phyloP scores from a whole-genome alignment of 2,888 invertebrate genomes.

The Slavum lentiscoides region DNA sequence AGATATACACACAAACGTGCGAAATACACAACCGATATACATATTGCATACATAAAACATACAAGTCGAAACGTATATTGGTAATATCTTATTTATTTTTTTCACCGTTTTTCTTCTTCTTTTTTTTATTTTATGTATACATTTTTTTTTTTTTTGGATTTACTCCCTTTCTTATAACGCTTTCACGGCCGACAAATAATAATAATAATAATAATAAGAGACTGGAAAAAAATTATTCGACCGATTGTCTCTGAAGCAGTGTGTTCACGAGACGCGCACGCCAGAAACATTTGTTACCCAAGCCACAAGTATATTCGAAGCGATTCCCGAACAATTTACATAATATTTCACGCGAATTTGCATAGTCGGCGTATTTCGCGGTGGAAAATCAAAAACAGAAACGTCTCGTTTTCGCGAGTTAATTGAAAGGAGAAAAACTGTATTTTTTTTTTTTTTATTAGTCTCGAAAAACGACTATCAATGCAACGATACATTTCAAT shows the following conservation, averaged over 20 bases:
- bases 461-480: not conserved
- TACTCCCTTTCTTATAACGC: too few species aligned
- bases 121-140: not conserved
- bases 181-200: not conserved
- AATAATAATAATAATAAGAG: too few species aligned
- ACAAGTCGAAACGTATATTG: slow-evolving; percentile 1
- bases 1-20: not conserved
- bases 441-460: not conserved
- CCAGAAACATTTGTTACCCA: slow-evolving; percentile 30
- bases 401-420: slow-evolving; percentile 11
- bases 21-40: not conserved
- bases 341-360: slow-evolving; percentile 40
- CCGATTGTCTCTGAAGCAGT: slow-evolving; percentile 30
- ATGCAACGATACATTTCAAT: not conserved
- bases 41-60: not conserved
- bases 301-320: slow-evolving; percentile 8
- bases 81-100: slow-evolving; percentile 35
- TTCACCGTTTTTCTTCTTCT: too few species aligned
- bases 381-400: slow-evolving; percentile 42
- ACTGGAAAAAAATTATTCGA: slow-evolving; percentile 27
- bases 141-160: too few species aligned
- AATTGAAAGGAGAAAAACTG: slow-evolving; percentile 17
- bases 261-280: slow-evolving; percentile 8
- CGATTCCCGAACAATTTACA: slow-evolving; percentile 48
- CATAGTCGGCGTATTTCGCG: slow-evolving; percentile 15